Base-by-base conservation (phyloP, 2,888 invertebrate species). In the Polydrusus pterygomalis region DNA sequence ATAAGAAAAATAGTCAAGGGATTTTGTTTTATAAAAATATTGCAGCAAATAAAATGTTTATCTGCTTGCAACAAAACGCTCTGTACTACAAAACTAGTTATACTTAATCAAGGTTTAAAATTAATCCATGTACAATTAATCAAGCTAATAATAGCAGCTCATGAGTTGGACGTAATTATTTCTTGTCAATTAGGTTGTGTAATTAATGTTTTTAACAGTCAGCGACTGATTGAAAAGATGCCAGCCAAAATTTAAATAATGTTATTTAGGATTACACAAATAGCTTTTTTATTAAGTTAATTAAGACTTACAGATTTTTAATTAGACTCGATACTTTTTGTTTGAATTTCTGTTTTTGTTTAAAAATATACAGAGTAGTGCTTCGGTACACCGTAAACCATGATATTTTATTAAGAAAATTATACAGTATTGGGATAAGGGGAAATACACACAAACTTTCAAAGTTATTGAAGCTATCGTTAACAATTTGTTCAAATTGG, bases 91-190 rank as follows among this genome's bases (percentile, higher is more conserved):
- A 2, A 1, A 47, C 8, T 9, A 3, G 17, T 3, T 2, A 47
- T 17, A 47, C 8, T 47, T 17, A 51, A 20, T 51, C 20, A 51
- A 18, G 11, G 51, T 51, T 51, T 18, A 18, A 20, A 51, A 13
- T 51, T 20, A 2, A 51, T 51, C 38, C 40, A 47, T 30, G 47
- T 45, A 30, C 56, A 54, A 68, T 68, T 54, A 54, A 54, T 68
- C 51, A 68, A 51, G 54, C 20, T 40, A 68, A 38, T 68, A 34
- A 54, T 20, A 17, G 54, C 2, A 8, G 51, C 54, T 54, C 18
- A 13, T 40, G 54, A 40, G 18, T 56, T 25, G 65, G 49, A 65
- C 65, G 49, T 54, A 51, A 68, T 51, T 51, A 68, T 68, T 68
- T 68, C 68, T 40, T 68, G 54, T 56, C 68, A 68, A 54, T 40